phyloP scores from a whole-genome alignment of 2,797 vertebrate genomes.

The Alca torda region DNA sequence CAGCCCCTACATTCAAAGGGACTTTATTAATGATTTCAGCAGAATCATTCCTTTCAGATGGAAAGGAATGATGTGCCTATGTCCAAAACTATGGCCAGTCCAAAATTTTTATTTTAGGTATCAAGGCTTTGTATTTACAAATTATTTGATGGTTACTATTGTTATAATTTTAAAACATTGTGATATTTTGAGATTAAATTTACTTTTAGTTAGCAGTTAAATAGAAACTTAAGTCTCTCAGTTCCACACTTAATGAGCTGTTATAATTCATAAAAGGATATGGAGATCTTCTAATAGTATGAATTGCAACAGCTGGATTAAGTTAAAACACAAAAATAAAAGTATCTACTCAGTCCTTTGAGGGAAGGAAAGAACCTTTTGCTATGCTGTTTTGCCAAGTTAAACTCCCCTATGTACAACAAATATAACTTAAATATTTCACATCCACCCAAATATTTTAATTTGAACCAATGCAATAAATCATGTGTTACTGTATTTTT shows the following conservation, averaged over 20 bases:
- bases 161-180: background rate
- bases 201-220: background rate
- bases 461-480: slow-evolving; percentile 19
- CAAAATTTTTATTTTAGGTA: background rate
- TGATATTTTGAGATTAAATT: slow-evolving; percentile 2
- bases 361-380: slow-evolving; percentile 16
- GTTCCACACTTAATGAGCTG: background rate
- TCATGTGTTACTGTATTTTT: background rate
- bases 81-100: background rate
- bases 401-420: slow-evolving; percentile 13
- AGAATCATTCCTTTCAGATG: background rate
- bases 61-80: background rate
- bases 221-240: background rate
- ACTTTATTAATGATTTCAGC: background rate
- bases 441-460: slow-evolving; percentile 40
- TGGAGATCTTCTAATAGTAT: background rate
- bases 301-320: slow-evolving; percentile 52
- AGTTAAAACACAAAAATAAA: slow-evolving; percentile 47
- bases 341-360: slow-evolving; percentile 12
- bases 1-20: background rate
- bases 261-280: background rate
- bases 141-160: background rate
- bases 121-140: background rate
- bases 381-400: slow-evolving; percentile 41
- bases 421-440: slow-evolving; percentile 28